Evolutionary conservation across 2,797 vertebrate species (phyloP), one percentile per base, ranked within the genome.

Genomic region (Craterocephalus amniculus): DNA sequence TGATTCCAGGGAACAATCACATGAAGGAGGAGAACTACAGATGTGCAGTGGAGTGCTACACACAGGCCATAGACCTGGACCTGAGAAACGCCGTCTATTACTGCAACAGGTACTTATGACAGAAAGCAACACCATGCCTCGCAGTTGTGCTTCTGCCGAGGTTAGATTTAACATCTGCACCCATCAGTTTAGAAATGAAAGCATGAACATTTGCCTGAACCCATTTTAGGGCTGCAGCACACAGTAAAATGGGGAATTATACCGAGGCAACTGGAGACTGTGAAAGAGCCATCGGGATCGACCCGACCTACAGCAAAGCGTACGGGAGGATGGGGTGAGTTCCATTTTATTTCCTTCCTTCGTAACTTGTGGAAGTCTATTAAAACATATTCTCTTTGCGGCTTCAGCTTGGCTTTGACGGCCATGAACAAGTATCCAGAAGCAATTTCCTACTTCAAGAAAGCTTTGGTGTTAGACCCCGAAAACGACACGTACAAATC

Each of bases 401-500:
- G 58, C 22, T 83, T 9, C 85, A 99, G 98, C 72, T 88, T 98
- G 92, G 98, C 97, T 69, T 86, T 99, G 81, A 96, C 96, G 13
- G 96, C 97, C 45, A 96, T 96, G 94, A 98, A 92, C 93, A 98
- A 97, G 83, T 98, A 97, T 36, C 95, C 97, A 80, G 97, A 98
- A 85, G 98, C 98, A 20, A 96, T 99, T 84, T 92, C 93, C 64
- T 98, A 95, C 94, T 99, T 98, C 67, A 96, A 97, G 86, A 99
- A 99, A 93, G 97, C 97, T 55, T 84, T 99, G 88, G 96, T 96
- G 69, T 93, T 99, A 76, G 97, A 99, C 86, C 97, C 97, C 3
- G 97, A 98, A 82, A 99, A 99, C 22, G 97, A 99, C 74, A 99
- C 98, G 18, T 98, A 99, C 84, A 99, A 98, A 75, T 97, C 97